A percentile compares a stretch with the other conserved stretches of the same genome.
Conservation (phyloP, 2,113 vertebrate genomes). For the Pao palembangensis region DNA sequence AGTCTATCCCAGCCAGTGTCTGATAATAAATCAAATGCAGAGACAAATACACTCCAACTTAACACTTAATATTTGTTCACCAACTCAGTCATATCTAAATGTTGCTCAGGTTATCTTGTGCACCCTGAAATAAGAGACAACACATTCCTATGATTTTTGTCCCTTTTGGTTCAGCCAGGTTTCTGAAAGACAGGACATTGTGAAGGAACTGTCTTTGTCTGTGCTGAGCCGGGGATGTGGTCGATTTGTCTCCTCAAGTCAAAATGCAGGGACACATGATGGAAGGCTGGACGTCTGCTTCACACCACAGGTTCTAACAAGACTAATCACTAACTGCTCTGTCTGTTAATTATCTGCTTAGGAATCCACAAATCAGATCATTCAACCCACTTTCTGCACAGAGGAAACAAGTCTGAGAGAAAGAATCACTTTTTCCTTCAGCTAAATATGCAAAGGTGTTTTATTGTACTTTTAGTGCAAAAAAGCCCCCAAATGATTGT, state of each 20-base stretch:
- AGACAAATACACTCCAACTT: not conserved
- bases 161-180: not conserved
- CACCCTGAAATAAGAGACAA: not conserved
- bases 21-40: not conserved
- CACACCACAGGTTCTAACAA: conserved; percentile 71
- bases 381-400: not conserved
- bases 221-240: conserved; percentile 76
- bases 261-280: conserved; percentile 43
- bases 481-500: not conserved
- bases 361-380: not conserved
- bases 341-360: not conserved
- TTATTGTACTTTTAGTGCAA: too few species aligned
- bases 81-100: too few species aligned
- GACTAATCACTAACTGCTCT: not conserved
- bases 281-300: conserved; percentile 77
- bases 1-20: not conserved
- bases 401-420: too few species aligned
- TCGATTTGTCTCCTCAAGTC: conserved; percentile 54
- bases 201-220: conserved; percentile 74
- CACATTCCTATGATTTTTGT: not conserved
- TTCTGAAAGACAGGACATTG: conserved; percentile 17
- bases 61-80: not conserved
- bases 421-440: too few species aligned
- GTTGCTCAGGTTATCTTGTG: not conserved
- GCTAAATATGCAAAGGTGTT: too few species aligned